A percentile compares a stretch with the other conserved stretches of the same genome.
phyloP scores from a whole-genome alignment of 2,888 invertebrate species.

The Drosophila differens region DNA sequence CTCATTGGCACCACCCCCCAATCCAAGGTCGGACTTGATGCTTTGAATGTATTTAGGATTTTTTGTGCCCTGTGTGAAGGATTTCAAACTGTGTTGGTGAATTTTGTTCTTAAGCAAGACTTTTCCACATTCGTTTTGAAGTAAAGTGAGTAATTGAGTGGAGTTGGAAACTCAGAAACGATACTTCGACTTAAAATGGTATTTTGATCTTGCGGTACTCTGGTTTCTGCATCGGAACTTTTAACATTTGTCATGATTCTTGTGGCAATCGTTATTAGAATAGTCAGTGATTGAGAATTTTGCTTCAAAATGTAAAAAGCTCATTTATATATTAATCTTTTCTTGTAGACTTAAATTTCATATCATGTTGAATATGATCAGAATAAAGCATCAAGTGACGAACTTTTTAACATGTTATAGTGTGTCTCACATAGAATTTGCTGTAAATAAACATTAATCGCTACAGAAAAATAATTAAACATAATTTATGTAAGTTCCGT shows the following conservation, averaged over 20 bases:
- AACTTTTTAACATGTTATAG: not conserved
- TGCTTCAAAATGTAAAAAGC: not conserved
- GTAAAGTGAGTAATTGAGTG: no score
- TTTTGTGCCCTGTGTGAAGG: not conserved
- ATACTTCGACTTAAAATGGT: not conserved
- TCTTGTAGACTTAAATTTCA: not conserved
- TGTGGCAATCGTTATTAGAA: not conserved
- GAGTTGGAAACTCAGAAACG: not conserved
- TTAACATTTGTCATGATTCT: conserved; percentile 3
- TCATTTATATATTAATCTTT: conserved; percentile 1
- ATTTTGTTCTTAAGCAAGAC: not conserved
- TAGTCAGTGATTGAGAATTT: conserved; percentile 15
- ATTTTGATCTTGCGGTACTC: not conserved
- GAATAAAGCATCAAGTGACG: not conserved
- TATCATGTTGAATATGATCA: not conserved
- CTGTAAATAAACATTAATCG: not conserved
- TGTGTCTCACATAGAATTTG: not conserved
- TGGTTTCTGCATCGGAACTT: not conserved
- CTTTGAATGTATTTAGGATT: not conserved
- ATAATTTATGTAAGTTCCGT: not conserved
- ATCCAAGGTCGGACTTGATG: not conserved
- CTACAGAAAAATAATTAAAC: not conserved
- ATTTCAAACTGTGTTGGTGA: not conserved
- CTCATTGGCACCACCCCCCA: not conserved
- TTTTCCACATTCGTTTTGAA: not conserved